Evolutionary conservation across 2,797 vertebrate genomes (phyloP).

Genomic region (Hippocampus kuda): DNA sequence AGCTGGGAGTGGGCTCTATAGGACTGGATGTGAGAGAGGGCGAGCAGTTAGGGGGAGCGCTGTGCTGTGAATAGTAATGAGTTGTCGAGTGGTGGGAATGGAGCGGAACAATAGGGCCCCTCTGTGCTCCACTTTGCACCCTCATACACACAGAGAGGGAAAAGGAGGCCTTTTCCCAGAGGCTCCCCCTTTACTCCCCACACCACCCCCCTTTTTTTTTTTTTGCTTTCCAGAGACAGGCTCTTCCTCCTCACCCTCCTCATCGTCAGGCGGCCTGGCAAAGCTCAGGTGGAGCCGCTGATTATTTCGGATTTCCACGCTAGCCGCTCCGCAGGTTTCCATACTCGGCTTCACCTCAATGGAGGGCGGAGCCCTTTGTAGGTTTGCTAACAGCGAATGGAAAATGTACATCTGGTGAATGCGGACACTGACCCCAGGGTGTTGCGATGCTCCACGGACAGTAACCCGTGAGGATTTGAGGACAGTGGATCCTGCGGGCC

Average conservation of each 20-base stretch:
- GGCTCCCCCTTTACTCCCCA: constrained; percentile 54
- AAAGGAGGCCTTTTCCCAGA: constrained; percentile 73
- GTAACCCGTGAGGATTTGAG: constrained; percentile 42
- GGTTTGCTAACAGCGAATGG: constrained; percentile 43
- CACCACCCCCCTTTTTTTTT: constrained; percentile 48
- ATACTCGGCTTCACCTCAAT: constrained; percentile 57
- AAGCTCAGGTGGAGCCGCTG: constrained; percentile 55
- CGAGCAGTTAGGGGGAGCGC: constrained; percentile 69
- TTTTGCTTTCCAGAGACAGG: constrained; percentile 61
- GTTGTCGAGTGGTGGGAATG: constrained; percentile 75
- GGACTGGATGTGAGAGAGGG: constrained; percentile 67
- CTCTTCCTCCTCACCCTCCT: constrained; percentile 67
- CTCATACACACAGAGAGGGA: constrained; percentile 68
- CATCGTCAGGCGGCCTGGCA: constrained; percentile 61
- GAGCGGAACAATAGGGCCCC: constrained; percentile 72
- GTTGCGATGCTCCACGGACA: constrained; percentile 38
- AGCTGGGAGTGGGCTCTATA: constrained; percentile 69
- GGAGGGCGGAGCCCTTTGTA: constrained; percentile 30
- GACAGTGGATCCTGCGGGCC: constrained; percentile 32
- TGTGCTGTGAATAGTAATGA: constrained; percentile 74
- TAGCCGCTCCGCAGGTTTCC: constrained; percentile 48
- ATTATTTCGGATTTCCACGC: constrained; percentile 63
- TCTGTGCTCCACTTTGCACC: constrained; percentile 77
- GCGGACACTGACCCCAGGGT: constrained; percentile 35
- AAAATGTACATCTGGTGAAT: constrained; percentile 51